Conservation (phyloP, 2,113 vertebrate genomes). For the Zosterops hypoxanthus region DNA sequence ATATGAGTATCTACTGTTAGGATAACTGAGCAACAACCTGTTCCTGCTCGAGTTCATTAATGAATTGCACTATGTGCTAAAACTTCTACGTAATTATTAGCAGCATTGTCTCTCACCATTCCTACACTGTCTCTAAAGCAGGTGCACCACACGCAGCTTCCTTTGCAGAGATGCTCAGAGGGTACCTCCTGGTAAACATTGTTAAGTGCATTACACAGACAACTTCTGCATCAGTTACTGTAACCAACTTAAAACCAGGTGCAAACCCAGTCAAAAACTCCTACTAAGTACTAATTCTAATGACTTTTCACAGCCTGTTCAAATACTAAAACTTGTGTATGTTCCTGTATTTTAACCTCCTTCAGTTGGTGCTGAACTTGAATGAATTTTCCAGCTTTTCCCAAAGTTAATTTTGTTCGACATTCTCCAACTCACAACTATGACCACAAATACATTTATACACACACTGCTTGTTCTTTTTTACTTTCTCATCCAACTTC, state of each 20-base stretch:
- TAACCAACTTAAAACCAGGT: neutral
- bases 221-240: neutral
- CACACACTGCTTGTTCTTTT: neutral
- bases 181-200: conserved; percentile 38
- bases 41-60: conserved; percentile 31
- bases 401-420: neutral
- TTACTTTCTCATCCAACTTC: conserved; percentile 41
- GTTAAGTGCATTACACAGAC: conserved; percentile 4
- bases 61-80: conserved; percentile 51
- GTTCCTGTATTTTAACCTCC: neutral
- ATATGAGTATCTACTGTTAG: conserved; percentile 27
- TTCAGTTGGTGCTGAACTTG: neutral
- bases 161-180: neutral
- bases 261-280: neutral
- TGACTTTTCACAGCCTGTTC: neutral
- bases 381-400: conserved; percentile 32
- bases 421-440: neutral
- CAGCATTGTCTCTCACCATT: conserved; percentile 8
- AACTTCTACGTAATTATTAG: conserved; percentile 29
- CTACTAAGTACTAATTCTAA: neutral
- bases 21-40: conserved; percentile 10
- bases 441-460: neutral
- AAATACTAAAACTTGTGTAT: neutral
- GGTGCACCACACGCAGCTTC: neutral
- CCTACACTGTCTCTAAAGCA: neutral